A percentile compares a stretch with the other conserved stretches of the same genome.
phyloP scores from a whole-genome alignment of 2,888 invertebrate genomes.

The Catocala sponsa region DNA sequence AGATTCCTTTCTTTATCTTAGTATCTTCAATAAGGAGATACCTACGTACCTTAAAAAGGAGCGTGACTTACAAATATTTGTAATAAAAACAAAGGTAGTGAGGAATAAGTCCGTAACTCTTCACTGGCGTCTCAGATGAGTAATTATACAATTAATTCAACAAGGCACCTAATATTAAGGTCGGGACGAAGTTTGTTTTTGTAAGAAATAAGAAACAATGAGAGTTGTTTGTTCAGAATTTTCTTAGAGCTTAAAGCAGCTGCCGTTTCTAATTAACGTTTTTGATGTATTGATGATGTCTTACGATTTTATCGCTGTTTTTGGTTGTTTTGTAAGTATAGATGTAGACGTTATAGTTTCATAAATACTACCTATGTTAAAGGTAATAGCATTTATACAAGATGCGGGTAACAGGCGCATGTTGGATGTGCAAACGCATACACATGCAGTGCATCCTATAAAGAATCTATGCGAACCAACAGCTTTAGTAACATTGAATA shows the following conservation, averaged over 20 bases:
- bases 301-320: constrained; percentile 3
- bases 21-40: too few relatives aligned
- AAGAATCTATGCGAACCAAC: too few relatives aligned
- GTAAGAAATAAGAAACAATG: constrained; percentile 73
- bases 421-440: too few relatives aligned
- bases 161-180: constrained; percentile 74
- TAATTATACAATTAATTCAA: constrained; percentile 81
- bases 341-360: too few relatives aligned
- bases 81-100: constrained; percentile 34
- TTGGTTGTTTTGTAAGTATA: background rate
- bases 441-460: too few relatives aligned
- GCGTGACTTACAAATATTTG: background rate
- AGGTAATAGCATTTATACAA: too few relatives aligned
- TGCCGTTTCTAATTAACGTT: constrained; percentile 49
- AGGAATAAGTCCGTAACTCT: constrained; percentile 34
- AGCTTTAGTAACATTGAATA: too few relatives aligned
- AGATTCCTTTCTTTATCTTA: too few relatives aligned
- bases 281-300: constrained; percentile 15
- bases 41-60: too few relatives aligned
- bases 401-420: too few relatives aligned
- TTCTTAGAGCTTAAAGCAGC: constrained; percentile 55
- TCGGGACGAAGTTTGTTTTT: constrained; percentile 69
- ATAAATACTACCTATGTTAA: too few relatives aligned
- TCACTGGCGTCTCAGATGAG: constrained; percentile 58
- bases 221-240: constrained; percentile 66